Percentiles rank a stretch among this genome's conserved stretches.
These are phyloP conservation scores for Oxystoma pomonae DNA, from an alignment of 2,888 invertebrate genomes.

Conservation along the genomic window DNA sequence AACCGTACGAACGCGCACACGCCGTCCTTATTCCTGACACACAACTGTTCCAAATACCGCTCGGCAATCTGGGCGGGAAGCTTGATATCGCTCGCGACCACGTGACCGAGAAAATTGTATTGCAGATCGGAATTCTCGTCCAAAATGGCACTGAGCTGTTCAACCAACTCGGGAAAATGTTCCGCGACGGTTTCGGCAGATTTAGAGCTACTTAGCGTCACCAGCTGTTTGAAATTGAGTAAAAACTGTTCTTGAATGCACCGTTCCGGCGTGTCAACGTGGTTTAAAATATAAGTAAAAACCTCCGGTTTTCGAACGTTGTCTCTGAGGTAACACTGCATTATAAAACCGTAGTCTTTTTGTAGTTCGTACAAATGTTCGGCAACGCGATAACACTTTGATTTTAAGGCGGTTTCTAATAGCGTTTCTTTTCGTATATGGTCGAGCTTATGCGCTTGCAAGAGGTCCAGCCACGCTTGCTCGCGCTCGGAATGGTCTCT, in stretches of 20 bases:
- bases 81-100: constrained; percentile 45
- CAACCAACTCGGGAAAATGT: constrained; percentile 50
- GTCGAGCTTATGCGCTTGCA: constrained; percentile 58
- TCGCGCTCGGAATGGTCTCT: constrained; percentile 65
- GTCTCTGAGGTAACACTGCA: constrained; percentile 66
- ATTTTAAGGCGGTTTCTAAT: constrained; percentile 58
- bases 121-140: constrained; percentile 46
- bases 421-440: constrained; percentile 58
- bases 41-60: constrained; percentile 60
- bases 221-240: constrained; percentile 50
- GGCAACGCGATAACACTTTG: constrained; percentile 67
- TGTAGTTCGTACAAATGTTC: constrained; percentile 64
- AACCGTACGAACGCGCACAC: constrained; percentile 47
- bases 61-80: constrained; percentile 53
- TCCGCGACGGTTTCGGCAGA: constrained; percentile 60
- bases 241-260: constrained; percentile 49
- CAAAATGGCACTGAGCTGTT: constrained; percentile 48
- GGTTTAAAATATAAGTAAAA: constrained; percentile 54
- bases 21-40: constrained; percentile 51
- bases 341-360: constrained; percentile 57
- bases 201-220: constrained; percentile 58
- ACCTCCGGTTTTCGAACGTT: constrained; percentile 58
- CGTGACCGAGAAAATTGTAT: constrained; percentile 57
- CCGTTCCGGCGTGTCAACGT: constrained; percentile 45
- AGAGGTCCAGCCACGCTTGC: constrained; percentile 66